Conservation (phyloP, 1,140 invertebrate species). For the Heliconius nattereri region DNA sequence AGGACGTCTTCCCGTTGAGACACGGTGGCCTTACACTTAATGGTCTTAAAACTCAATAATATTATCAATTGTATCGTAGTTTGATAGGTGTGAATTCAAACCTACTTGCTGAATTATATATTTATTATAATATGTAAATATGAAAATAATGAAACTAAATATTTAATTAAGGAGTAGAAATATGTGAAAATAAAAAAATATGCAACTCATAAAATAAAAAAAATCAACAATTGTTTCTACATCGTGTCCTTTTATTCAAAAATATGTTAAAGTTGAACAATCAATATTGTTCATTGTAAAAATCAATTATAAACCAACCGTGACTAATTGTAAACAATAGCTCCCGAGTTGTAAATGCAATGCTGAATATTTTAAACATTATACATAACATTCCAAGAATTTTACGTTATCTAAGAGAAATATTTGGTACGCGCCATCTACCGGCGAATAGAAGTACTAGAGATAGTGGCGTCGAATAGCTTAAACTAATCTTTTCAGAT, state of each 20-base stretch:
- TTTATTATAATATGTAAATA: no score
- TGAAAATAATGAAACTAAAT: no score
- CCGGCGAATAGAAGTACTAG: background rate
- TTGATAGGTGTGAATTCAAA: no score
- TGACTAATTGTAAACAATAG: conserved; percentile 12
- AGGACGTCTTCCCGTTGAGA: no score
- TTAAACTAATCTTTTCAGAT: no score
- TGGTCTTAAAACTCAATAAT: no score
- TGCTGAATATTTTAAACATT: conserved; percentile 3
- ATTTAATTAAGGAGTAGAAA: no score
- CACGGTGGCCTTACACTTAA: no score
- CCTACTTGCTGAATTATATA: no score
- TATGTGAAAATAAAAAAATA: background rate
- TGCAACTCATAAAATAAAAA: background rate
- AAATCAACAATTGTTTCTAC: background rate
- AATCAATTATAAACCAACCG: conserved; percentile 1
- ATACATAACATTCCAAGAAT: conserved; percentile 5
- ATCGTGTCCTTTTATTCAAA: background rate
- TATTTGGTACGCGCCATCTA: background rate
- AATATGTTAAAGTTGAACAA: conserved; percentile 4
- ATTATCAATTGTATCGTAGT: no score
- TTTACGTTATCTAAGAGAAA: background rate
- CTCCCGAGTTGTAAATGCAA: background rate
- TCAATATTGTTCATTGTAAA: conserved; percentile 7
- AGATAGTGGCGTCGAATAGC: conserved; percentile 33